A percentile compares a stretch with the other conserved stretches of the same genome.
Evolutionary conservation across 2,113 vertebrate genomes (phyloP).

Genomic region (Orycteropus afer): DNA sequence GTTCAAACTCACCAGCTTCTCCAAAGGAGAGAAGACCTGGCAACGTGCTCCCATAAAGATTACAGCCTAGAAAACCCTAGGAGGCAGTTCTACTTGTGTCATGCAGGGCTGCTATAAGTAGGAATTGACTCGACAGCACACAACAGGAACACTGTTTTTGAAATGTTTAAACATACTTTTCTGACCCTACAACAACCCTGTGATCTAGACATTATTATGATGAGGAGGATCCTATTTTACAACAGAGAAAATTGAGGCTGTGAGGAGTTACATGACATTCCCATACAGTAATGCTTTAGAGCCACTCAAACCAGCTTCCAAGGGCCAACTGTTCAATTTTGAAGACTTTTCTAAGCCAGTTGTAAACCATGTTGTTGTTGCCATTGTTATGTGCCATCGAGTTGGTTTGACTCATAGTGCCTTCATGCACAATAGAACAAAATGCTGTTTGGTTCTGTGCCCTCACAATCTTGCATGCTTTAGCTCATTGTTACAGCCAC

Average conservation of each 20-base stretch:
- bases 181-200: background rate
- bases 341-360: background rate
- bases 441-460: no score
- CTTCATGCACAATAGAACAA: no score
- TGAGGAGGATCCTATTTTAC: background rate
- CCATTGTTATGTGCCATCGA: no score
- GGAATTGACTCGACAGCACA: background rate
- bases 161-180: slow-evolving; percentile 5
- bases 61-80: background rate
- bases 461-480: no score
- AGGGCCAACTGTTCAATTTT: background rate
- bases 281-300: background rate
- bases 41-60: background rate
- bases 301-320: background rate
- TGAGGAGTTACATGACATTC: background rate
- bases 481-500: no score
- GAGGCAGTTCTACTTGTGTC: background rate
- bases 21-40: background rate
- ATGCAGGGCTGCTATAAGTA: background rate
- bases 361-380: no score
- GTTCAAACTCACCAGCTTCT: background rate
- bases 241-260: background rate
- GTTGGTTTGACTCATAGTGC: no score
- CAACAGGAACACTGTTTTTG: background rate
- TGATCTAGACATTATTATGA: background rate